Evolutionary conservation across 37 sponge, comb jelly and placozoan genomes (phyloP).

Genomic region (Beroe forskalii): DNA sequence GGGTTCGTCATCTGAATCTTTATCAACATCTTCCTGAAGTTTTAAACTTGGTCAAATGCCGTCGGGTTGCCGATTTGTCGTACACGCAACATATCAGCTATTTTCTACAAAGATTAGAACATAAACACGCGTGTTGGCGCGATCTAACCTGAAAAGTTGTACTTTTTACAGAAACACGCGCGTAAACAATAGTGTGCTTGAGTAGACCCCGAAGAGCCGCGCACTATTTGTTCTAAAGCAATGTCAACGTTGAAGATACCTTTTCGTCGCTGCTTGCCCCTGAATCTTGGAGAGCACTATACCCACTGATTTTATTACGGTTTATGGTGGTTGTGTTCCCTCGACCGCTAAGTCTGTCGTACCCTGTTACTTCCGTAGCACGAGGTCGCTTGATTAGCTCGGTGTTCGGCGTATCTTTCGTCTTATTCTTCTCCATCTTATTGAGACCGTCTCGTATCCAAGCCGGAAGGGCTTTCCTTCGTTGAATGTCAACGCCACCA

Average conservation of each 20-base stretch:
- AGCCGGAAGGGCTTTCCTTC: constrained; percentile 51
- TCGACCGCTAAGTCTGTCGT: background rate
- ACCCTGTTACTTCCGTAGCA: constrained; percentile 12
- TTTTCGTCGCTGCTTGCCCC: background rate
- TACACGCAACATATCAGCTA: background rate
- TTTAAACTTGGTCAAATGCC: too few species aligned
- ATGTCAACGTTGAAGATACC: too few species aligned
- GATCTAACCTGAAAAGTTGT: background rate
- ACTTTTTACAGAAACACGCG: too few species aligned
- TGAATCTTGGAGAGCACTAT: background rate
- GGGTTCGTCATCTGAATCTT: constrained; percentile 22
- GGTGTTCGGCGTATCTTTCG: background rate
- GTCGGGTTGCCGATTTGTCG: background rate
- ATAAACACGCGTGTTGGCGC: background rate
- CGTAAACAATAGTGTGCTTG: constrained; percentile 21
- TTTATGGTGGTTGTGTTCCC: background rate
- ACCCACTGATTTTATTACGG: background rate
- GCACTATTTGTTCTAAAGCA: background rate
- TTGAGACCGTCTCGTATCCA: constrained; percentile 16
- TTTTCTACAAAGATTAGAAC: background rate
- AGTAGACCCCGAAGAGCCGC: constrained; percentile 7
- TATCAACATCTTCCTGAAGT: constrained; percentile 1
- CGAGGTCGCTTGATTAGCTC: background rate
- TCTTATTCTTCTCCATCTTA: constrained; percentile 25
- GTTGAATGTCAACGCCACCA: background rate